These are phyloP conservation scores for Drosophila kohkoa DNA, from an alignment of 1,140 invertebrate genomes.

Conservation along the genomic window DNA sequence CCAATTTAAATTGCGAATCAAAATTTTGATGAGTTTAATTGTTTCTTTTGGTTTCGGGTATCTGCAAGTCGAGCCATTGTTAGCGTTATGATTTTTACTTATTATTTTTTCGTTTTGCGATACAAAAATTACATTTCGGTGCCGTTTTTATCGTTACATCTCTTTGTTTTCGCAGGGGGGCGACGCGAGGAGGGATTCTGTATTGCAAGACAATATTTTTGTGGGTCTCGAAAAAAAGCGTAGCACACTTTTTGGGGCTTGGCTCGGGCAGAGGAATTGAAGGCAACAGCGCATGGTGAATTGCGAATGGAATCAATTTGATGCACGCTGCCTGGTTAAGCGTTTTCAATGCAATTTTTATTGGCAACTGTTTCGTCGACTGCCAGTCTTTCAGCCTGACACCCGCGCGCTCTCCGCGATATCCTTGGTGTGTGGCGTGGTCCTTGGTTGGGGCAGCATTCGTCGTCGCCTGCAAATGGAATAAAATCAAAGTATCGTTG, in stretches of 20 bases:
- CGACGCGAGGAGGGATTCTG: constrained; percentile 21
- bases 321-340: constrained; percentile 80
- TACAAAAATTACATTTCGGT: constrained; percentile 74
- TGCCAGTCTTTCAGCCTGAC: constrained; percentile 54
- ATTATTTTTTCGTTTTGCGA: constrained; percentile 23
- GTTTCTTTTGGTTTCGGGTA: constrained; percentile 5
- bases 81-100: not conserved
- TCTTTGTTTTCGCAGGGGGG: not conserved
- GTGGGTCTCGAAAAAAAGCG: constrained; percentile 58
- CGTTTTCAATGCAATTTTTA: constrained; percentile 83
- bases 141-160: constrained; percentile 32
- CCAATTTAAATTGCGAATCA: no score
- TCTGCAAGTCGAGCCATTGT: not conserved
- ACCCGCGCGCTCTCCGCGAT: constrained; percentile 1
- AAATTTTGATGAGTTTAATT: no score
- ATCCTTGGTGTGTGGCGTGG: constrained; percentile 6
- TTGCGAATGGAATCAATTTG: constrained; percentile 76
- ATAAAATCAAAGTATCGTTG: constrained; percentile 81
- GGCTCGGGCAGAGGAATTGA: constrained; percentile 8
- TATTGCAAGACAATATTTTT: constrained; percentile 80
- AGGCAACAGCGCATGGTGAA: constrained; percentile 17
- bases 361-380: constrained; percentile 75
- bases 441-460: constrained; percentile 29
- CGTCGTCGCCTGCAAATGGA: constrained; percentile 69
- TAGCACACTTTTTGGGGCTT: constrained; percentile 67